phyloP scores from a whole-genome alignment of 1,140 invertebrate species.

The Thaumetopoea pityocampa region DNA sequence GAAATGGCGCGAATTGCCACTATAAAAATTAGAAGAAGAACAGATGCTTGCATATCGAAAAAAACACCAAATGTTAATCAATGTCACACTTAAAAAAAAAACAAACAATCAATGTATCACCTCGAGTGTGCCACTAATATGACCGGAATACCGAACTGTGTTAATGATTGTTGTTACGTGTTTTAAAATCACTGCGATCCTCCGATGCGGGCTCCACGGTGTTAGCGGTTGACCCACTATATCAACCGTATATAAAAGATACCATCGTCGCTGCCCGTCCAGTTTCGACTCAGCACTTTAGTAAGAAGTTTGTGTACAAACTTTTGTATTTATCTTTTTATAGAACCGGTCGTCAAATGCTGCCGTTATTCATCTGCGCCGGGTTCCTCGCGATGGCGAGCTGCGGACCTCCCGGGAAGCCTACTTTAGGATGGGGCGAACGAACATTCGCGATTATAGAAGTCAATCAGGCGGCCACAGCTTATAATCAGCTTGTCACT shows the following conservation, averaged over 20 bases:
- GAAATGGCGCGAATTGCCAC: no score
- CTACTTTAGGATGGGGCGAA: conserved; percentile 61
- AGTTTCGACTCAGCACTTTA: conserved; percentile 44
- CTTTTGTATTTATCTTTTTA: conserved; percentile 46
- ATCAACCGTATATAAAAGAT: conserved; percentile 59
- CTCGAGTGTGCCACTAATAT: conserved; percentile 50
- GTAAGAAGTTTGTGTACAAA: conserved; percentile 38
- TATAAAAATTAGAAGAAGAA: no score
- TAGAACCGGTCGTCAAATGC: conserved; percentile 52
- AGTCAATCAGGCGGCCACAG: conserved; percentile 66
- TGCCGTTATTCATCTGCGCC: conserved; percentile 38
- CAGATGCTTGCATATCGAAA: no score
- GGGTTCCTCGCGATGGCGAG: conserved; percentile 37
- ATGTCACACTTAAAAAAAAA: conserved; percentile 27
- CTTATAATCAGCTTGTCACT: conserved; percentile 63
- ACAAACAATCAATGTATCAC: conserved; percentile 52
- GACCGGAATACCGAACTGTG: conserved; percentile 56
- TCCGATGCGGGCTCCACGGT: conserved; percentile 42
- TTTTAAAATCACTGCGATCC: conserved; percentile 48
- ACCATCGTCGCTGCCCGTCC: conserved; percentile 42
- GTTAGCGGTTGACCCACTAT: conserved; percentile 69
- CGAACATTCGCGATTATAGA: conserved; percentile 63
- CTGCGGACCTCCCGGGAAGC: conserved; percentile 57
- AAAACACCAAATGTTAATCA: no score
- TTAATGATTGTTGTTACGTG: conserved; percentile 64